Conservation (phyloP, 1,140 invertebrate species). For the Anagrus nilaparvatae region DNA sequence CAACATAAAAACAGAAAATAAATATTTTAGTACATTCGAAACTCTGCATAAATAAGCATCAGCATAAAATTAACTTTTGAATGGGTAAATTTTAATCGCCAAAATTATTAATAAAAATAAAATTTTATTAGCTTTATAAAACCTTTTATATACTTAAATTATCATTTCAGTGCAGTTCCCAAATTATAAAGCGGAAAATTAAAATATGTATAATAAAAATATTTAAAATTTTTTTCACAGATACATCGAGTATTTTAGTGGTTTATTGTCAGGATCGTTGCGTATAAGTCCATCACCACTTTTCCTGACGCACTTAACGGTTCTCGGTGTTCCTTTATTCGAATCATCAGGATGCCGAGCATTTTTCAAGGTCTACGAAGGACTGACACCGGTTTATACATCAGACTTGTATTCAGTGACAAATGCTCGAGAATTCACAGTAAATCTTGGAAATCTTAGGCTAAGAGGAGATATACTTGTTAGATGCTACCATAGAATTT, state of each 20-base stretch:
- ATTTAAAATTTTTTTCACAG: conserved; percentile 50
- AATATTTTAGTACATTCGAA: too few species aligned
- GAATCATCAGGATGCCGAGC: conserved; percentile 63
- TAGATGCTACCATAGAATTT: conserved; percentile 73
- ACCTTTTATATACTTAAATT: too few species aligned
- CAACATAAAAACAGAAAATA: too few species aligned
- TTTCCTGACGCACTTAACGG: conserved; percentile 76
- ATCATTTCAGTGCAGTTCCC: too few species aligned
- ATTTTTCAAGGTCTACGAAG: conserved; percentile 75
- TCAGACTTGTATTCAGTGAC: conserved; percentile 49
- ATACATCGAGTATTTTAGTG: conserved; percentile 82
- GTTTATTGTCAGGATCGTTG: conserved; percentile 76
- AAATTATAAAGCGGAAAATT: too few species aligned
- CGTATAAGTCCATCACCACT: conserved; percentile 77
- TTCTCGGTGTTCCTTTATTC: conserved; percentile 73
- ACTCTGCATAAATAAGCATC: too few species aligned
- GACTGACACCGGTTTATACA: conserved; percentile 78
- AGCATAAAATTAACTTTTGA: too few species aligned
- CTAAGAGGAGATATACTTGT: conserved; percentile 81
- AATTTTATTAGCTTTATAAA: too few species aligned
- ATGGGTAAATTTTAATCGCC: too few species aligned
- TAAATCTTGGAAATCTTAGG: conserved; percentile 60
- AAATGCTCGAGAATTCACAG: conserved; percentile 54
- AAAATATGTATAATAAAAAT: too few species aligned
- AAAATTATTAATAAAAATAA: too few species aligned